Base-by-base conservation (phyloP, 2,888 invertebrate species). In the Nemotelus nigrinus region DNA sequence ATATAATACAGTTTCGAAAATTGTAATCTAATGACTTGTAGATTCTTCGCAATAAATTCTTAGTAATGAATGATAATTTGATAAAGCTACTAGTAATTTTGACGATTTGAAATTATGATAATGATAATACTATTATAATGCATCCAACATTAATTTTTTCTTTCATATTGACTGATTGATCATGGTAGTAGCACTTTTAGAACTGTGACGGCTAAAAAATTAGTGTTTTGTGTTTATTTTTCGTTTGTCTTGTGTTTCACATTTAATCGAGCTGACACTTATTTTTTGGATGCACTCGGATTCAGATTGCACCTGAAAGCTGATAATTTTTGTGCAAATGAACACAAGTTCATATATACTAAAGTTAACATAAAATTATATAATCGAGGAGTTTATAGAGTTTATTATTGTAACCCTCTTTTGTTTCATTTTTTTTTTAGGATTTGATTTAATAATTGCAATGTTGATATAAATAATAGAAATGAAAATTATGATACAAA, bases 1-100 rank as follows among this genome's bases (percentile, higher is more conserved):
- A 25, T 25, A 25, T 25, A 25, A 39, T 41, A 4, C 25, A 60
- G 25, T 43, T 60, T 43, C 60, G 41, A n/a, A 60, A 60, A 60
- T 4, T 60, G 60, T 58, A 58, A 58, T 58, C 58, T 58, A 58
- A 6, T 25, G 41, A 60, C 41, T 60, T 60, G 58, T 60, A 60
- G 3, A 60, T 60, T 60, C 25, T 60, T 60, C 39, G 5, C 25
- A 60, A 60, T 39, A 60, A 60, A 60, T 60, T 4, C 2, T 60
- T 39, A 60, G 60, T 60, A 43, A 60, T 43, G 7, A 41, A 60
- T 60, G 4, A 3, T 60, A 25, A 60, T 60, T 3, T 7, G 25
- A 60, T 60, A 60, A 39, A 60, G 7, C 7, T 41, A 60, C 7
- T 60, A 10, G 60, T 39, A 25, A 25, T 25, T 25, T 25, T 25